Base-by-base conservation (phyloP, 2,888 invertebrate genomes). In the Loripinus fragilis region DNA sequence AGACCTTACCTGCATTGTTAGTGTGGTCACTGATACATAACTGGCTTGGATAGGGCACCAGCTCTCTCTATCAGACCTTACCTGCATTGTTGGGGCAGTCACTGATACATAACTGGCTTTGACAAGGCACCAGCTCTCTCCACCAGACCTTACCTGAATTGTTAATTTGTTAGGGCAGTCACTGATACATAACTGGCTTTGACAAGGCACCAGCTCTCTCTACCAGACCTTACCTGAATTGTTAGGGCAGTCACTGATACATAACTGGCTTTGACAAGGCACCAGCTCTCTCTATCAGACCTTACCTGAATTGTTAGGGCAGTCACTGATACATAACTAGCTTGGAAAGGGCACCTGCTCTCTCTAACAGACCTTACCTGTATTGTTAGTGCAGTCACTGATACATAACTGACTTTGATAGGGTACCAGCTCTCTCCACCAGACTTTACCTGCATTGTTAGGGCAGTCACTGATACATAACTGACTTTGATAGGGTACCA, bases 141-240 rank as follows among this genome's bases (percentile, higher is more conserved):
- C 93, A 80, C 78, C 93, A 93, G 25, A 91, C 88, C 78, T 93
- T 93, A 45, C 92, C n/a, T n/a, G n/a, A n/a, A n/a, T n/a, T n/a
- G n/a, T n/a, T n/a, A n/a, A 52, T n/a, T 73, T 67, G 25, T 74
- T 80, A 20, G 76, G 69, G 73, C 92, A 92, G 33, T 77, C 85
- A 55, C 80, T 80, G 1, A 89, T 78, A 77, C 93, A 93, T 12
- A 90, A 84, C 20, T 85, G 74, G 80, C 92, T 92, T 38, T 87
- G 86, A 82, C 93, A 93, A 0, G 91, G 91, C 38, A 93, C 87
- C 79, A 92, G 91, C 42, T 90, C 89, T 52, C 93, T 78, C 17
- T 93, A 80, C 78, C 93, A 93, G 25, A 91, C 88, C 78, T 93
- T 93, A 45, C 92, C 77, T 76, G 66, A 48, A 30, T 73, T 67